Percentiles rank a stretch among this genome's conserved stretches.
Conservation (phyloP, 1,140 invertebrate genomes). For the Armadillidium nasatum region DNA sequence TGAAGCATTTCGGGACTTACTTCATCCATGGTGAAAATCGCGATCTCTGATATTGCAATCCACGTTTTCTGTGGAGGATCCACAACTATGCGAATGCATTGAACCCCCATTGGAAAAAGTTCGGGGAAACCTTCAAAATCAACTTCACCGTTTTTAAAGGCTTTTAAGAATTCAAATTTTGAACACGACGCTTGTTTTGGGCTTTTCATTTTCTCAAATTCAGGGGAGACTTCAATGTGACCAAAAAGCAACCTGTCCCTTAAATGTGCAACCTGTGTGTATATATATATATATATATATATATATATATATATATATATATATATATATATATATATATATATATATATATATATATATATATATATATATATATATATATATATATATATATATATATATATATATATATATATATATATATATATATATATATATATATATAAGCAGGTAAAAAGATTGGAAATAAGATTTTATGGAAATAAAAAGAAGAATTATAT, state of each 20-base stretch:
- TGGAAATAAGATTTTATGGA: neutral
- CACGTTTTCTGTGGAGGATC: slow-evolving; percentile 41
- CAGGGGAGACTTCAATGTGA: slow-evolving; percentile 33
- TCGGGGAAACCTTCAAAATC: slow-evolving; percentile 30
- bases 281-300: too few species aligned
- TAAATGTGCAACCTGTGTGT: slow-evolving; percentile 1
- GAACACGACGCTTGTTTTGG: slow-evolving; percentile 33
- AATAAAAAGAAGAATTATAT: neutral
- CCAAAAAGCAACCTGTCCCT: slow-evolving; percentile 37
- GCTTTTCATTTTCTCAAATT: slow-evolving; percentile 35
- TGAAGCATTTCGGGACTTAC: neutral
- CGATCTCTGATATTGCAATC: slow-evolving; percentile 43
- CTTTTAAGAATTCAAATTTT: slow-evolving; percentile 30
- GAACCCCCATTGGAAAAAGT: slow-evolving; percentile 37
- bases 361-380: neutral
- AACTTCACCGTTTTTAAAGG: slow-evolving; percentile 38
- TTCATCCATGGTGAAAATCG: slow-evolving; percentile 38
- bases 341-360: too few species aligned
- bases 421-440: neutral
- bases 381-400: neutral
- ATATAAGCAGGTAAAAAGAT: neutral
- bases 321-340: too few species aligned
- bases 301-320: too few species aligned
- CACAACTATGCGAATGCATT: slow-evolving; percentile 40
- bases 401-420: neutral